phyloP scores from a whole-genome alignment of 2,797 vertebrate genomes.

The Monodelphis domestica region DNA sequence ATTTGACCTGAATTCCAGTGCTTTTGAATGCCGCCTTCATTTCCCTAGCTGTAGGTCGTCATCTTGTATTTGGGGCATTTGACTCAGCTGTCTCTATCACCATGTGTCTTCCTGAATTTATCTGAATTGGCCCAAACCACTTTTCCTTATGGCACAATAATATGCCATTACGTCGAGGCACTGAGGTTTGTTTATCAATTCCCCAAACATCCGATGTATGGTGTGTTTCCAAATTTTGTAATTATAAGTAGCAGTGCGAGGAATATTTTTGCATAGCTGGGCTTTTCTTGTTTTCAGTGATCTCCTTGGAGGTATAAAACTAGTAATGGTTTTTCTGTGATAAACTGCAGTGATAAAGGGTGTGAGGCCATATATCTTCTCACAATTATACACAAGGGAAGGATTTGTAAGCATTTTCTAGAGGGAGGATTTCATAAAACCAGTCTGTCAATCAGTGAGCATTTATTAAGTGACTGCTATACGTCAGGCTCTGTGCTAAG shows the following conservation, averaged over 20 bases:
- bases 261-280: background rate
- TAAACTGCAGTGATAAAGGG: background rate
- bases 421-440: background rate
- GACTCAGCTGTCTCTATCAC: background rate
- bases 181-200: background rate
- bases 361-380: background rate
- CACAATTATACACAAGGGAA: background rate
- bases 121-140: background rate
- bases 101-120: background rate
- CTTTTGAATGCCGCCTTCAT: background rate
- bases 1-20: background rate
- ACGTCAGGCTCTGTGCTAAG: background rate
- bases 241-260: background rate
- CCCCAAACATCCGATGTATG: background rate
- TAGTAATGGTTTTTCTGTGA: background rate
- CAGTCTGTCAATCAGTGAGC: background rate
- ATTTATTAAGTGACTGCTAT: background rate
- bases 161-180: background rate
- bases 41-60: background rate
- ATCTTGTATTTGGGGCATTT: background rate
- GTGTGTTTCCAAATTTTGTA: background rate
- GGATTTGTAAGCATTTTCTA: background rate
- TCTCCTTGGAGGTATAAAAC: background rate
- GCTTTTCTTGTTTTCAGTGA: background rate
- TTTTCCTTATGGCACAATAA: background rate